Evolutionary conservation across 2,888 invertebrate species (phyloP).

Genomic region (Dusona sp.): DNA sequence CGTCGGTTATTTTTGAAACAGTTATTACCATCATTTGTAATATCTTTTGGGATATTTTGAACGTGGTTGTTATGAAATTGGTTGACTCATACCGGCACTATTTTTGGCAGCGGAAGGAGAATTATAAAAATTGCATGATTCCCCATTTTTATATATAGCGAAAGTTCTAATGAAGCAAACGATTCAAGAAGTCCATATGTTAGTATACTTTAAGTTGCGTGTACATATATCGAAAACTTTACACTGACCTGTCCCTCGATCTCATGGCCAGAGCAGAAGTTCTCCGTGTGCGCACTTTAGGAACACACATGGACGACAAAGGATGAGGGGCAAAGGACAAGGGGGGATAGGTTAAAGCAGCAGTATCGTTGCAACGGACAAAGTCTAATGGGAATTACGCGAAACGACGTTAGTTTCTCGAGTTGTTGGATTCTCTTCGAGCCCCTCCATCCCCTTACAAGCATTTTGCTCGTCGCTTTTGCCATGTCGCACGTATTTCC

Average conservation of each 20-base stretch:
- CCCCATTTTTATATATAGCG: background rate
- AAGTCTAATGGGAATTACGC: conserved; percentile 69
- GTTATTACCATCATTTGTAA: no score
- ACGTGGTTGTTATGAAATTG: no score
- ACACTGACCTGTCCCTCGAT: conserved; percentile 15
- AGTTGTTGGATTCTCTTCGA: conserved; percentile 63
- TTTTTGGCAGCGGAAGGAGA: background rate
- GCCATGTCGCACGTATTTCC: conserved; percentile 22
- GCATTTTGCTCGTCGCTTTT: conserved; percentile 40
- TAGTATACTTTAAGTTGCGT: background rate
- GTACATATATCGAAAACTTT: conserved; percentile 30
- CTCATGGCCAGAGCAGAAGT: conserved; percentile 1
- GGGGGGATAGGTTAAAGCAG: conserved; percentile 26
- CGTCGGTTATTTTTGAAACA: no score
- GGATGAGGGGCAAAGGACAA: background rate
- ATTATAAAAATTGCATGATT: background rate
- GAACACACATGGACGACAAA: conserved; percentile 22
- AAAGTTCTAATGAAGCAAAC: background rate
- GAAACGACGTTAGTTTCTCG: conserved; percentile 68
- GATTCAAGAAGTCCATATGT: background rate
- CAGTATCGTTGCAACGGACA: conserved; percentile 58
- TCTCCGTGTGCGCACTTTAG: conserved; percentile 18
- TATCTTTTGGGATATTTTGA: no score
- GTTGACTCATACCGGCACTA: background rate
- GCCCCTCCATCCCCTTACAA: background rate